Percentiles rank a stretch among this genome's conserved stretches.
Evolutionary conservation across 1,140 invertebrate species (phyloP).

Genomic region (Drosophila leontia): DNA sequence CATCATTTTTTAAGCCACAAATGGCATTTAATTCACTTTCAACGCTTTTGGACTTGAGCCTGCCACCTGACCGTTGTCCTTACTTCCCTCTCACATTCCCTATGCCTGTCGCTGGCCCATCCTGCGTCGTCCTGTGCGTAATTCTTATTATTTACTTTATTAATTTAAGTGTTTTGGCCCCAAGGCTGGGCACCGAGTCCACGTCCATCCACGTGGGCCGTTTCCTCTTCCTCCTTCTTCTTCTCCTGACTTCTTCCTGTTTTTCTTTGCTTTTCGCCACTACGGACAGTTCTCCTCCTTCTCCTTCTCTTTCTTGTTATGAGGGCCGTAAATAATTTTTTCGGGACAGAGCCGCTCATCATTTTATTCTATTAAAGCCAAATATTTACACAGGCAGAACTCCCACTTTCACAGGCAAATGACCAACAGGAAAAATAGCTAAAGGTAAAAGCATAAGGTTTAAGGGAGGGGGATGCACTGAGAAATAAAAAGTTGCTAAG

Average conservation of each 20-base stretch:
- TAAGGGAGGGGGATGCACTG: conserved; percentile 6
- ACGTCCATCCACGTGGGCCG: conserved; percentile 3
- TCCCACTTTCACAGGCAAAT: conserved; percentile 42
- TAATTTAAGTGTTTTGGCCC: conserved; percentile 81
- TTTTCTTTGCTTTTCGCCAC: conserved; percentile 6
- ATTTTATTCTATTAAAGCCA: conserved; percentile 82
- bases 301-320: conserved; percentile 21
- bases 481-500: neutral
- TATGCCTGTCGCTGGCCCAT: neutral
- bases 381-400: conserved; percentile 72
- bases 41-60: conserved; percentile 39
- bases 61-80: conserved; percentile 47
- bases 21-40: conserved; percentile 82
- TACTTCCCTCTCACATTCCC: neutral
- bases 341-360: conserved; percentile 56
- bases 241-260: conserved; percentile 12
- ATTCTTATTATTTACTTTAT: conserved; percentile 83
- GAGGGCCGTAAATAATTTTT: conserved; percentile 62
- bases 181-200: conserved; percentile 35
- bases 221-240: neutral
- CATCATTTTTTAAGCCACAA: conserved; percentile 68
- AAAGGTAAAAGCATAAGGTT: conserved; percentile 23
- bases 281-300: neutral
- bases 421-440: conserved; percentile 39
- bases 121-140: conserved; percentile 48